Evolutionary conservation across 2,888 invertebrate species (phyloP).

Genomic region (Drosophila tripunctata): DNA sequence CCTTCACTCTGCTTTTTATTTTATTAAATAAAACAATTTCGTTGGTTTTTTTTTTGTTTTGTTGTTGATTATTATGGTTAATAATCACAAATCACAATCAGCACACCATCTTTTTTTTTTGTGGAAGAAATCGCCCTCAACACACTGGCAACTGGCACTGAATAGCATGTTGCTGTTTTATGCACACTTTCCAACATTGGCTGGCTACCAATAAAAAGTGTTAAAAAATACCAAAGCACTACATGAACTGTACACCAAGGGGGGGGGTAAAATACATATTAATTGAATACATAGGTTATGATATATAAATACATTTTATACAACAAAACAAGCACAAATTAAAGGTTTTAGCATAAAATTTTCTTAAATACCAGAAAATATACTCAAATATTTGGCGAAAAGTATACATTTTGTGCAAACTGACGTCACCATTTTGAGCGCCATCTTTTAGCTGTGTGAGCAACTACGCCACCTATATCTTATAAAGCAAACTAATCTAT

Average conservation of each 20-base stretch:
- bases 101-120: conserved; percentile 66
- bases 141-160: conserved; percentile 46
- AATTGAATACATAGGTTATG: no score
- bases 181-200: conserved; percentile 36
- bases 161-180: conserved; percentile 46
- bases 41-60: conserved; percentile 26
- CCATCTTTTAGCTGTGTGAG: no score
- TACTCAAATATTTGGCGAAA: no score
- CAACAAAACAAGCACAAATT: no score
- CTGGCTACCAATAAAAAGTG: not conserved
- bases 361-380: no score
- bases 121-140: conserved; percentile 59
- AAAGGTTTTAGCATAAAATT: no score
- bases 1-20: conserved; percentile 20
- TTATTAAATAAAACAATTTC: conserved; percentile 4
- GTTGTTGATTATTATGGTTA: conserved; percentile 36
- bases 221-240: conserved; percentile 28
- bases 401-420: no score
- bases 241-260: not conserved
- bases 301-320: no score
- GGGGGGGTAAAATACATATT: no score
- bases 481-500: no score
- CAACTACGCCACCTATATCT: no score
- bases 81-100: conserved; percentile 68
- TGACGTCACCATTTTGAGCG: no score